Conservation (phyloP, 2,797 vertebrate species). For the Malacoraja senta region DNA sequence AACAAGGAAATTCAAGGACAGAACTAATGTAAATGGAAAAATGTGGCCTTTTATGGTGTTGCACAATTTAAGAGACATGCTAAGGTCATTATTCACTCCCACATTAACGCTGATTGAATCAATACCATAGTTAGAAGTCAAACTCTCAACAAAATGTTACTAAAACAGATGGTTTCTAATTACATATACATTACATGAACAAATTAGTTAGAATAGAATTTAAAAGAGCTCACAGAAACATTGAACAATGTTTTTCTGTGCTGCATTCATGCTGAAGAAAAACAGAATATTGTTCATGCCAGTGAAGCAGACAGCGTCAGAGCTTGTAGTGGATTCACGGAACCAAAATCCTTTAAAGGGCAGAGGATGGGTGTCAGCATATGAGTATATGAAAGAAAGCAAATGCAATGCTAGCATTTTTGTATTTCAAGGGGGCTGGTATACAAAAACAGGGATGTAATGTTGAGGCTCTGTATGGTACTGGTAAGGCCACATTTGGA, state of each 20-base stretch:
- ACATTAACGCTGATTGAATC: background rate
- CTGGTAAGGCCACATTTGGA: too few species aligned
- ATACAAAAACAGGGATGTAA: too few species aligned
- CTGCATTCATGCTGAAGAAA: background rate
- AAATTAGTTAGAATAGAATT: background rate
- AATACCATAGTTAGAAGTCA: background rate
- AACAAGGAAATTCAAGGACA: conserved; percentile 3
- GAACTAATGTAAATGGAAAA: background rate
- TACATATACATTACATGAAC: background rate
- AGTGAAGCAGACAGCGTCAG: background rate
- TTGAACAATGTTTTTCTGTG: background rate
- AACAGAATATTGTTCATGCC: background rate
- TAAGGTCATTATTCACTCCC: conserved; percentile 22
- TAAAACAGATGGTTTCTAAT: background rate
- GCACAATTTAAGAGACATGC: background rate
- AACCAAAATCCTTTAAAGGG: background rate
- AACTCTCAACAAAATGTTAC: background rate
- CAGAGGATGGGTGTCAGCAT: background rate
- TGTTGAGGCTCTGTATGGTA: too few species aligned
- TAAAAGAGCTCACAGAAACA: background rate
- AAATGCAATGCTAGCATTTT: too few species aligned
- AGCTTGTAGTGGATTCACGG: background rate
- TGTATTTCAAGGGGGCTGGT: too few species aligned
- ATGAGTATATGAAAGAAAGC: too few species aligned
- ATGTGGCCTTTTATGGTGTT: conserved; percentile 25